Conservation (phyloP, 2,113 vertebrate species). For the Sylvietta virens region DNA sequence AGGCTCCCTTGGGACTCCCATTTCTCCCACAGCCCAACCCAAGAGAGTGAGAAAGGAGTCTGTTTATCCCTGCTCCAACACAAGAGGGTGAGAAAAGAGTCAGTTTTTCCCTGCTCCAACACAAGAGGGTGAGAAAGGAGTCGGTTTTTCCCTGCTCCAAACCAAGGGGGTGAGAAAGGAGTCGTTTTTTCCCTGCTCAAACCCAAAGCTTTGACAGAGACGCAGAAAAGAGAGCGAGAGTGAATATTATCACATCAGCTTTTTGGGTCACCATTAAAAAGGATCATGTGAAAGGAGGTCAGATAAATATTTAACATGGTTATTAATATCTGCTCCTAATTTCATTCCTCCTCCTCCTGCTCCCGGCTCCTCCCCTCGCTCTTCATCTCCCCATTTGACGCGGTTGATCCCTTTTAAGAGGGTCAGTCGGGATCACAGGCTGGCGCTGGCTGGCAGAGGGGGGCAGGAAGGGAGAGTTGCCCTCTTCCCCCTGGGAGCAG, state of each 20-base stretch:
- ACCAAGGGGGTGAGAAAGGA: background rate
- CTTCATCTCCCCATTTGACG: background rate
- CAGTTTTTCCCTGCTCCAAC: background rate
- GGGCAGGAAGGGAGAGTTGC: background rate
- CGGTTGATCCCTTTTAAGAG: slow-evolving; percentile 66
- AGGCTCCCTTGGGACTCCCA: background rate
- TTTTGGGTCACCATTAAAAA: slow-evolving; percentile 63
- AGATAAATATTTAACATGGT: slow-evolving; percentile 72
- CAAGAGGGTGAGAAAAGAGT: no score
- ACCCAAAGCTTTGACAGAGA: background rate
- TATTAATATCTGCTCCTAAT: slow-evolving; percentile 72
- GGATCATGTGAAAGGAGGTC: slow-evolving; percentile 67
- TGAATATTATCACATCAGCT: slow-evolving; percentile 21
- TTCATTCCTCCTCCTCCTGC: slow-evolving; percentile 45
- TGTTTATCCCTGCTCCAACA: no score
- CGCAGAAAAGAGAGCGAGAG: background rate
- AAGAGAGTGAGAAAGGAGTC: background rate
- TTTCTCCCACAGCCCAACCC: background rate
- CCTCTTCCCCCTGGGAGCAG: background rate
- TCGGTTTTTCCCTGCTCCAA: background rate
- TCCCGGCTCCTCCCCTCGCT: background rate
- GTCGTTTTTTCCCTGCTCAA: background rate
- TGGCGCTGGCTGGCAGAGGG: background rate
- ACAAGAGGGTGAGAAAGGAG: background rate
- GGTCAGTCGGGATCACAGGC: slow-evolving; percentile 9